Conservation (phyloP, 1,140 invertebrate species). For the Vanessa tameamea region DNA sequence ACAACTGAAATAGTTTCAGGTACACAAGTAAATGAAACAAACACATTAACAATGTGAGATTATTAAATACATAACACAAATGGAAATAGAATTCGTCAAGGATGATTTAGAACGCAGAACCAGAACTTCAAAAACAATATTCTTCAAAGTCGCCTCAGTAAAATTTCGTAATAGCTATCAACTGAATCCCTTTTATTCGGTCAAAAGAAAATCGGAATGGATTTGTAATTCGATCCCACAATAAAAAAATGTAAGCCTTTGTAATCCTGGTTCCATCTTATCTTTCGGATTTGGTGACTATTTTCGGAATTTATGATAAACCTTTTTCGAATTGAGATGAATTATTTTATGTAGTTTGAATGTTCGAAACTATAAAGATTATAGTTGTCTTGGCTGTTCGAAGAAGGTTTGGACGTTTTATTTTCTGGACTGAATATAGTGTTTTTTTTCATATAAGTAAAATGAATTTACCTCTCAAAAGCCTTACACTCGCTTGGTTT, state of each 20-base stretch:
- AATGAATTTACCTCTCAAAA: too few species aligned
- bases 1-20: too few species aligned
- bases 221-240: constrained; percentile 23
- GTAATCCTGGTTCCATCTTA: constrained; percentile 19
- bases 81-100: background rate
- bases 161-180: constrained; percentile 19
- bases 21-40: too few species aligned
- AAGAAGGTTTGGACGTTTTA: too few species aligned
- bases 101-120: background rate
- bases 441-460: too few species aligned
- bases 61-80: too few species aligned
- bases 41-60: too few species aligned
- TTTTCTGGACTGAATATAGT: too few species aligned
- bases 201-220: constrained; percentile 28
- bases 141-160: constrained; percentile 4
- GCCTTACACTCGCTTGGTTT: too few species aligned
- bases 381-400: too few species aligned
- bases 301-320: constrained; percentile 16
- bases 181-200: constrained; percentile 16
- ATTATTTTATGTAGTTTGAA: too few species aligned
- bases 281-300: constrained; percentile 1
- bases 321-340: background rate
- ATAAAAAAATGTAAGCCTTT: constrained; percentile 27
- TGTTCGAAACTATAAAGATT: too few species aligned
- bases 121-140: background rate